A percentile compares a stretch with the other conserved stretches of the same genome.
These are phyloP conservation scores for Camptogramma bilineatum DNA, from an alignment of 2,888 invertebrate species.

Conservation along the genomic window DNA sequence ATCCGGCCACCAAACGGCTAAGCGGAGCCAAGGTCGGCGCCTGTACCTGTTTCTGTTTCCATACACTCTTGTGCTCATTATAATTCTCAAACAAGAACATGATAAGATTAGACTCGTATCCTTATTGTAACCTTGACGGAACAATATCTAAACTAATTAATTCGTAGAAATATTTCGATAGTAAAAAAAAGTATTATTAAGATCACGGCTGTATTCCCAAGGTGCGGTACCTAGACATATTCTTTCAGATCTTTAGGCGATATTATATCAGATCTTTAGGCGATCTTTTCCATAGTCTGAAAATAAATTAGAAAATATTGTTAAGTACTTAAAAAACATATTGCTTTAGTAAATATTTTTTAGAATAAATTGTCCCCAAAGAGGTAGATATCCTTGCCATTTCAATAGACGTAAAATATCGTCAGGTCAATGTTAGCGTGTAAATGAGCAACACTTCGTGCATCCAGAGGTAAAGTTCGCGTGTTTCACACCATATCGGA, in stretches of 20 bases:
- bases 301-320: neutral
- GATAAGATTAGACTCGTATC: conserved; percentile 48
- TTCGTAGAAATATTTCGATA: conserved; percentile 5
- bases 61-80: conserved; percentile 51
- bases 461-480: conserved; percentile 25
- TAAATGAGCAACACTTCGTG: conserved; percentile 15
- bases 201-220: no score
- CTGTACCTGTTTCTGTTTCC: conserved; percentile 55
- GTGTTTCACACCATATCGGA: conserved; percentile 31
- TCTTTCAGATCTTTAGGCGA: no score
- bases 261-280: no score
- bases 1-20: conserved; percentile 70
- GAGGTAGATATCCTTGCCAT: conserved; percentile 6
- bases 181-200: no score
- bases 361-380: neutral
- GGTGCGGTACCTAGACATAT: no score
- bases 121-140: conserved; percentile 35
- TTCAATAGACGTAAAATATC: conserved; percentile 11
- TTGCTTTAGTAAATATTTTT: neutral
- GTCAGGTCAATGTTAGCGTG: conserved; percentile 27
- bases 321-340: neutral
- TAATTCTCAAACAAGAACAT: conserved; percentile 53
- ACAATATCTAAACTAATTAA: conserved; percentile 18
- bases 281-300: no score
- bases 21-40: conserved; percentile 67